Conservation (phyloP, 2,797 vertebrate genomes). For the Petrocephalus schoutedeni region DNA sequence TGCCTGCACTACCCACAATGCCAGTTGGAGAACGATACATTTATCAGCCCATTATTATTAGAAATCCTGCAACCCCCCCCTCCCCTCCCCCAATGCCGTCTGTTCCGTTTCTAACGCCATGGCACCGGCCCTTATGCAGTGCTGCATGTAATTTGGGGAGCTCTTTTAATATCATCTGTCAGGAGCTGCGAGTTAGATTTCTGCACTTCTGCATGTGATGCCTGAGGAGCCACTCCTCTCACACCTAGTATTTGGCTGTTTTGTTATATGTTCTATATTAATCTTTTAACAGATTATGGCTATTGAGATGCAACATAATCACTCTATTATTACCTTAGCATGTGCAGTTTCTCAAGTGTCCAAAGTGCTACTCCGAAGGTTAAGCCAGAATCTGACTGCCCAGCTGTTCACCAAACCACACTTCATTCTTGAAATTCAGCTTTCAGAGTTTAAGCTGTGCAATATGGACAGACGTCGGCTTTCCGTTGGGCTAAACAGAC, state of each 20-base stretch:
- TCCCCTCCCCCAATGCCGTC: neutral
- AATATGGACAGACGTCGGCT: neutral
- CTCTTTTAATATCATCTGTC: neutral
- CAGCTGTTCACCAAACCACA: neutral
- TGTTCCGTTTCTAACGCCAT: neutral
- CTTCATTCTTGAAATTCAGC: neutral
- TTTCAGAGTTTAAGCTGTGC: neutral
- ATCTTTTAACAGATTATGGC: neutral
- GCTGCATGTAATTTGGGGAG: conserved; percentile 1
- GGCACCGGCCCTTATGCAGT: neutral
- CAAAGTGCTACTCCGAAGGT: neutral
- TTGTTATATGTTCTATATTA: neutral
- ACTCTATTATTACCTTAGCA: neutral
- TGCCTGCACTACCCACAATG: neutral
- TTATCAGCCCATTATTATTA: neutral
- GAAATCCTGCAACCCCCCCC: neutral
- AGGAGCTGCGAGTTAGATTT: neutral
- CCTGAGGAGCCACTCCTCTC: neutral
- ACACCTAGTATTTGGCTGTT: too few species aligned
- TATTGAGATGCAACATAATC: neutral
- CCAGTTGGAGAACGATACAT: neutral
- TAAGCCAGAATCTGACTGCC: neutral
- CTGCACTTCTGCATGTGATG: neutral
- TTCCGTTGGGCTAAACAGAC: neutral
- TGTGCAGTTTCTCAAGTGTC: neutral